A percentile compares a stretch with the other conserved stretches of the same genome.
phyloP scores from a whole-genome alignment of 37 sponge, comb jelly and placozoan genomes.

The Agelas oroides region DNA sequence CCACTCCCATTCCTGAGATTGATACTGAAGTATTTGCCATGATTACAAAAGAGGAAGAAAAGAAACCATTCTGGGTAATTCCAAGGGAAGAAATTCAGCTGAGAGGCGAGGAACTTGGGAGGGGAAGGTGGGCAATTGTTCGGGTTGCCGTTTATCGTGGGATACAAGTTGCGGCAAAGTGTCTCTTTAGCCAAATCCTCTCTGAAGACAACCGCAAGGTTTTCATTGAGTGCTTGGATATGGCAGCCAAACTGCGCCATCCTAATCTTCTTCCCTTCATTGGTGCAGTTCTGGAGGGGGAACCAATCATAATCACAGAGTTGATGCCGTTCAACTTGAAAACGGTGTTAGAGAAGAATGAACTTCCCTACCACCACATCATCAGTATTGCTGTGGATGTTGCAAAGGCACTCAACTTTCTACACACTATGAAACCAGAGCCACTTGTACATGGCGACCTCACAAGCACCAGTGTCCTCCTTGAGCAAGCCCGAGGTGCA shows the following conservation, averaged over 20 bases:
- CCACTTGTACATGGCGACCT: conserved; percentile 86
- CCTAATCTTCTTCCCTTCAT: conserved; percentile 79
- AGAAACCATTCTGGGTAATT: conserved; percentile 56
- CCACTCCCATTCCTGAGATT: not conserved
- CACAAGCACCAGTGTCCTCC: conserved; percentile 76
- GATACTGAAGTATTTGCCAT: not conserved
- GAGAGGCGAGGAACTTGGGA: conserved; percentile 57
- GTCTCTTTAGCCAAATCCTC: conserved; percentile 53
- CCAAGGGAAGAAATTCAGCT: conserved; percentile 40
- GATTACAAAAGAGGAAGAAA: not conserved
- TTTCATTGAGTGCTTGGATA: conserved; percentile 68
- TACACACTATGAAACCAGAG: conserved; percentile 72
- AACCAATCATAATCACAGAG: conserved; percentile 73
- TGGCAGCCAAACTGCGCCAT: conserved; percentile 65
- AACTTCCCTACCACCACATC: conserved; percentile 46
- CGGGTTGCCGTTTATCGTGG: conserved; percentile 63
- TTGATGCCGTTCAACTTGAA: conserved; percentile 73
- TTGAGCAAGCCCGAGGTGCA: conserved; percentile 27
- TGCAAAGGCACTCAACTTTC: conserved; percentile 69
- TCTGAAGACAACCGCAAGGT: conserved; percentile 59
- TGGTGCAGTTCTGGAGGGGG: conserved; percentile 61
- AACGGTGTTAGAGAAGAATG: conserved; percentile 43
- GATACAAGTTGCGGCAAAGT: conserved; percentile 72
- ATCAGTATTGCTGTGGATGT: conserved; percentile 47
- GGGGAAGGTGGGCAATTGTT: conserved; percentile 65